A percentile compares a stretch with the other conserved stretches of the same genome.
phyloP scores from a whole-genome alignment of 2,113 vertebrate species.

The Cyphotilapia sp. region DNA sequence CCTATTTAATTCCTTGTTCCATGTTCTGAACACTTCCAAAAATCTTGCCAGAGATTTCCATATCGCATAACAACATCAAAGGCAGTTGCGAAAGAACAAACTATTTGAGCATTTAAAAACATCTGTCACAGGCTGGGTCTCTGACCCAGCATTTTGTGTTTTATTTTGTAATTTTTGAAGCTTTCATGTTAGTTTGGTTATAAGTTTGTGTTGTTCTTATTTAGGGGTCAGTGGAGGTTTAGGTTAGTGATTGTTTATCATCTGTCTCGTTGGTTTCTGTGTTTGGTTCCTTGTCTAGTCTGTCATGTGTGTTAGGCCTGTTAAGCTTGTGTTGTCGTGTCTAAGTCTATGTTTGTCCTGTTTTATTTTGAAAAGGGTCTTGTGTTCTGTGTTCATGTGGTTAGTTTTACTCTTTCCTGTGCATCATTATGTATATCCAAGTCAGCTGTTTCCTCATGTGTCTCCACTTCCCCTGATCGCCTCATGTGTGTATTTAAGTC shows the following conservation, averaged over 20 bases:
- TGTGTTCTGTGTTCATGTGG: neutral
- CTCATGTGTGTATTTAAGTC: neutral
- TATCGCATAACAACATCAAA: neutral
- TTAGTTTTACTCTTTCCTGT: neutral
- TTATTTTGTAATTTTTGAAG: neutral
- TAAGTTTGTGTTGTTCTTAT: neutral
- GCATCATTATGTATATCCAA: rapidly evolving
- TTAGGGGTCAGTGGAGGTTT: neutral
- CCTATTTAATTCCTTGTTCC: neutral
- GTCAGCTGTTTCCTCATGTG: neutral
- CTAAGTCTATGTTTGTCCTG: neutral
- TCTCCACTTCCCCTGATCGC: neutral
- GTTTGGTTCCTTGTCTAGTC: neutral
- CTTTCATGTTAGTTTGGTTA: neutral
- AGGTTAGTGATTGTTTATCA: neutral
- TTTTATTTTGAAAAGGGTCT: neutral
- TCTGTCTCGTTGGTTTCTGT: neutral
- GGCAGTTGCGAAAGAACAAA: neutral
- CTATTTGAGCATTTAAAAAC: neutral
- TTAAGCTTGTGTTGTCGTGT: neutral
- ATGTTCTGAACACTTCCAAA: neutral
- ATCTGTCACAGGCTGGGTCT: neutral
- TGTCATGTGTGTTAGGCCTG: neutral
- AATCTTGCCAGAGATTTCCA: neutral
- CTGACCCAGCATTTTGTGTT: neutral